Base-by-base conservation (phyloP, 2,113 vertebrate species). In the Rafetus swinhoei region DNA sequence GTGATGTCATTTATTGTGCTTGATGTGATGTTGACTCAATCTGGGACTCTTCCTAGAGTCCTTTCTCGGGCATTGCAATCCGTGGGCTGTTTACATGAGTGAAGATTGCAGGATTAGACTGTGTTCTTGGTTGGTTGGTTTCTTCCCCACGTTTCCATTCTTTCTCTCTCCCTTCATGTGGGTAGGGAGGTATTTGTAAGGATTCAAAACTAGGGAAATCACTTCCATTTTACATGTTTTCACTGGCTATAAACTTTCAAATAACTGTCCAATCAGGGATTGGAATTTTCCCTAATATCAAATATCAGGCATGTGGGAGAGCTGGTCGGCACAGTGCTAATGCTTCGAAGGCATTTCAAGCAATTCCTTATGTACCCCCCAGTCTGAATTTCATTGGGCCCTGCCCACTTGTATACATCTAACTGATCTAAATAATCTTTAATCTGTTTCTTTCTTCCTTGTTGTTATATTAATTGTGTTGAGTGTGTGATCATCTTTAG, bases 21-120 rank as follows among this genome's bases (percentile, higher is more conserved):
- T 88, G 82, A 79, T 57, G 54, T 84, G 84, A 85, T 0, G 6
- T 80, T 91, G 90, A 65, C 79, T 88, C 87, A 91, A 69, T 77
- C 45, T 15, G 76, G 72, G 22, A 50, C 92, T 55, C 27, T 76
- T 91, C 72, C 19, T 45, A 12, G 35, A 39, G 21, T 74, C 35
- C 18, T 74, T 74, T 76, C 19, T 74, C 39, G 21, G 88, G 60
- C 84, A 45, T 25, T 52, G 56, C 65, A 90, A 76, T 19, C 7
- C 22, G 6, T 27, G 2, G 1, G 7, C 81, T 85, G 69, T 81
- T n/a, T 60, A 86, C n/a, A 45, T 2, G 10, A 57, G 65, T 22
- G 57, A 56, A 62, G 7, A 32, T 50, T 29, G 53, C 4, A 56
- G 62, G 86, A 60, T 11, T 0, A 1, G 18, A 50, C 0, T 0